phyloP scores from a whole-genome alignment of 2,113 vertebrate genomes.

The Phoenicopterus ruber region DNA sequence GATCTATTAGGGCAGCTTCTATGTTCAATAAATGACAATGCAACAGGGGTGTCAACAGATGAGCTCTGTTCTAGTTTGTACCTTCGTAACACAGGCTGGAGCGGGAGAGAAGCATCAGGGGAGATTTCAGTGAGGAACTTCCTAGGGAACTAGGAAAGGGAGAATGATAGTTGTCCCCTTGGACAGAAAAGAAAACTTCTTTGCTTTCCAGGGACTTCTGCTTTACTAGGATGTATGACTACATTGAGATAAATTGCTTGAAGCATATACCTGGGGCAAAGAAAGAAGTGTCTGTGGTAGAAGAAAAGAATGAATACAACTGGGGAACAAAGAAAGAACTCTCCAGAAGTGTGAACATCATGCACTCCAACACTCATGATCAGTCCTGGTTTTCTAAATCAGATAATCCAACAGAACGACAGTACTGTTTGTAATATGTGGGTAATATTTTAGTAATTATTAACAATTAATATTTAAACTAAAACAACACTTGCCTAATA shows the following conservation, averaged over 20 bases:
- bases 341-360: not conserved
- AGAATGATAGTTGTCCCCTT: not conserved
- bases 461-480: not conserved
- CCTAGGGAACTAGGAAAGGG: not conserved
- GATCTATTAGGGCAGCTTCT: not conserved
- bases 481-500: not conserved
- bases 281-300: not conserved
- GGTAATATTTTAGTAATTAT: not conserved
- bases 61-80: not conserved
- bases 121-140: not conserved
- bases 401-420: not conserved
- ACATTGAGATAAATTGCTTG: not conserved
- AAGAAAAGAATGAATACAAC: not conserved
- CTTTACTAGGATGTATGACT: not conserved
- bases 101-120: accelerated
- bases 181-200: not conserved
- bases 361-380: not conserved
- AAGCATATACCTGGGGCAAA: not conserved
- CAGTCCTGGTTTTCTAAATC: not conserved
- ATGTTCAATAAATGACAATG: not conserved
- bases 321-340: not conserved
- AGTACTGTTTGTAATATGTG: not conserved
- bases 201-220: not conserved
- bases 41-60: not conserved
- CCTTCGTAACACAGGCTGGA: not conserved